Evolutionary conservation across 2,888 invertebrate genomes (phyloP).

Genomic region (Ptychoptera albimana): DNA sequence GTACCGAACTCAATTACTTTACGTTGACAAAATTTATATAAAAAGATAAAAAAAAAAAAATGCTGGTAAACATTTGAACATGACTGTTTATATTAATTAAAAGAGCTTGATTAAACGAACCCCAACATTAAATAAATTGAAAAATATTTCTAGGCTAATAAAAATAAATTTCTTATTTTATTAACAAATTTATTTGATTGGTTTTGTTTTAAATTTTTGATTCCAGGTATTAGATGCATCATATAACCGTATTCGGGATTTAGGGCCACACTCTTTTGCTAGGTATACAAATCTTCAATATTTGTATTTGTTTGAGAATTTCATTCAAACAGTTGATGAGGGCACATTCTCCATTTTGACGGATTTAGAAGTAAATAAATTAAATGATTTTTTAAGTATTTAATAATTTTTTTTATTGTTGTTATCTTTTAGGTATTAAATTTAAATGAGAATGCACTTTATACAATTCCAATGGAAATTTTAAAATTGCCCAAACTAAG

Average conservation of each 20-base stretch:
- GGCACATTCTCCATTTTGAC: conserved; percentile 3
- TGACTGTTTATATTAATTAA: no score
- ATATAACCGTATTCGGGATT: conserved; percentile 4
- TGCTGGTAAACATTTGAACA: no score
- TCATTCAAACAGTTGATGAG: conserved; percentile 2
- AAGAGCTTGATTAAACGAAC: no score
- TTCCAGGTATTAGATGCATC: conserved; percentile 6
- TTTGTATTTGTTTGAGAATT: conserved; percentile 4
- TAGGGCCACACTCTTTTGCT: conserved; percentile 1
- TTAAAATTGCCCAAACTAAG: neutral
- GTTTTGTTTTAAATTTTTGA: neutral
- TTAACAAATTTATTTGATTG: neutral
- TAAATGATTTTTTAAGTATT: neutral
- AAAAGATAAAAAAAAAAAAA: no score
- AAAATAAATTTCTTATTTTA: no score
- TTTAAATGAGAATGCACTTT: conserved; percentile 3
- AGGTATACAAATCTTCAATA: neutral
- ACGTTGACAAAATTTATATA: no score
- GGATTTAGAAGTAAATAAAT: neutral
- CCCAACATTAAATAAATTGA: no score
- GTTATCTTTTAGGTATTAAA: neutral
- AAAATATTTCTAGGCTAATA: no score
- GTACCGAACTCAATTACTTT: no score
- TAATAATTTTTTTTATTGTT: no score
- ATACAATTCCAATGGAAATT: conserved; percentile 3